Evolutionary conservation across 2,113 vertebrate genomes (phyloP).

Genomic region (Oncorhynchus tshawytscha): DNA sequence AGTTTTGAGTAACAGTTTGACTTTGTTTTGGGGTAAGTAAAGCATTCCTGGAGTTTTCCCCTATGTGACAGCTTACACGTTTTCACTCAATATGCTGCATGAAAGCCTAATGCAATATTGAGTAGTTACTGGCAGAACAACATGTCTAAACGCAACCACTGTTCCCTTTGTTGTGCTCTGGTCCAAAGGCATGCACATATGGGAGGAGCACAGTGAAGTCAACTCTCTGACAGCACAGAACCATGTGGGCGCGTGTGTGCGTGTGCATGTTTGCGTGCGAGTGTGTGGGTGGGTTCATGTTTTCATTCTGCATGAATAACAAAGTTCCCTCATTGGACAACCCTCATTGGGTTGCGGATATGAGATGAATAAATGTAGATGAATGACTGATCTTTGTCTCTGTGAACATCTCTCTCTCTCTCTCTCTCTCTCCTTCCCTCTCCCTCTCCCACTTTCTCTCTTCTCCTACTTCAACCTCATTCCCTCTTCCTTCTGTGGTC

Average conservation of each 20-base stretch:
- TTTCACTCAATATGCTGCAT: constrained; percentile 18
- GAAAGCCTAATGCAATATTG: constrained; percentile 46
- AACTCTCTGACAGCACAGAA: background rate
- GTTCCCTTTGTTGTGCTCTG: constrained; percentile 19
- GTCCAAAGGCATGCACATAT: constrained; percentile 6
- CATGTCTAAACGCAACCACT: constrained; percentile 21
- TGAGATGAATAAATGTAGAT: too few species aligned
- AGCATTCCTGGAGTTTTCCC: background rate
- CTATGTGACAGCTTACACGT: background rate
- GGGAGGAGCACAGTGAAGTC: constrained; percentile 4
- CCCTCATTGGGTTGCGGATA: too few species aligned
- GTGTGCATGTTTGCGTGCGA: too few species aligned
- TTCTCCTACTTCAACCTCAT: background rate
- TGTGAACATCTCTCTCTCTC: constrained; percentile 1
- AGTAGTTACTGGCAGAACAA: constrained; percentile 27
- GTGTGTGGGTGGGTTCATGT: too few species aligned
- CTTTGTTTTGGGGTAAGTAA: constrained; percentile 4
- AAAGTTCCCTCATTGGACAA: too few species aligned
- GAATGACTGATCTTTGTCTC: background rate
- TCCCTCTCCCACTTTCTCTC: background rate
- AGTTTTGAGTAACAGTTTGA: background rate
- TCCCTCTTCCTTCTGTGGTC: background rate
- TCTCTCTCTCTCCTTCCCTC: background rate
- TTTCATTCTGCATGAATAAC: too few species aligned
- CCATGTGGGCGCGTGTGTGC: too few species aligned